Percentiles rank a stretch among this genome's conserved stretches.
These are phyloP conservation scores for Catharus fuscescens DNA, from an alignment of 2,113 vertebrate species.

Conservation along the genomic window DNA sequence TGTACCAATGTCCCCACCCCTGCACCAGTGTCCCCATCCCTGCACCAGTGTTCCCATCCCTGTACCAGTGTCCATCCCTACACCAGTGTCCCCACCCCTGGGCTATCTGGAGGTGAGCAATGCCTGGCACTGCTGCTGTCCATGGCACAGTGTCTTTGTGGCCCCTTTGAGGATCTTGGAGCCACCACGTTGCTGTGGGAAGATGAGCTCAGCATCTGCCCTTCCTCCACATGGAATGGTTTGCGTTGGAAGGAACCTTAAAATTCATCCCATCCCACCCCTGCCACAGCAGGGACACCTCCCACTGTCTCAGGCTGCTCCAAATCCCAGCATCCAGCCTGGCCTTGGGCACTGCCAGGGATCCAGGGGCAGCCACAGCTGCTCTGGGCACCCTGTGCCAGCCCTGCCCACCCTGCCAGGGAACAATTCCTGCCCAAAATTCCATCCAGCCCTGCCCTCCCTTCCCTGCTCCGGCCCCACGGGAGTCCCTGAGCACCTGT, in stretches of 20 bases:
- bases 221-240: too few species aligned
- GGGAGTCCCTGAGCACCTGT: accelerated
- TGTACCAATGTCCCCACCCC: background rate
- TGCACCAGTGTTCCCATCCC: background rate
- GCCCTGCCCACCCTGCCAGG: too few species aligned
- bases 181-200: background rate
- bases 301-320: too few species aligned
- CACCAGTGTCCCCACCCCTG: background rate
- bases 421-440: too few species aligned
- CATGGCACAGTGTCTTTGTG: accelerated
- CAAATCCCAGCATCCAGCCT: background rate
- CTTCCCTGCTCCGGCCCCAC: accelerated
- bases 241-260: too few species aligned
- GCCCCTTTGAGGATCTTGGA: background rate
- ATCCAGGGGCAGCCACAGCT: too few species aligned
- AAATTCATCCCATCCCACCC: too few species aligned
- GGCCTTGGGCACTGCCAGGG: too few species aligned
- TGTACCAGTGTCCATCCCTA: too few species aligned
- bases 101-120: background rate
- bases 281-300: too few species aligned
- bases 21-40: background rate
- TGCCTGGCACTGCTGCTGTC: background rate
- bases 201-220: background rate
- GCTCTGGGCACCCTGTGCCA: too few species aligned
- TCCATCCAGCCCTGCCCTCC: background rate